Conservation (phyloP, 2,888 invertebrate genomes). For the Cactoblastis cactorum region DNA sequence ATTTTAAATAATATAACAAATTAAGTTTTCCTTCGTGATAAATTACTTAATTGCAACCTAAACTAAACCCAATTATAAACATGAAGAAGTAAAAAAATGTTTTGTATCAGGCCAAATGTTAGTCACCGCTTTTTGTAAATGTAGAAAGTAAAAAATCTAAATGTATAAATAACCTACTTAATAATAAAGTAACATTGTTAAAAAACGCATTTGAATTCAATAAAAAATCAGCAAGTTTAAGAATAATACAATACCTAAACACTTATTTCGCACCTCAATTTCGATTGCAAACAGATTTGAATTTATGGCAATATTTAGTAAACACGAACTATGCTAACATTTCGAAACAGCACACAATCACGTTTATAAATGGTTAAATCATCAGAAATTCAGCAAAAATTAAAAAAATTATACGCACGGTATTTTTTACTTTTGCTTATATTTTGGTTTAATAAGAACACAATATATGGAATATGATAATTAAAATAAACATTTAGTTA, state of each 20-base stretch:
- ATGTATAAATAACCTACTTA: no score
- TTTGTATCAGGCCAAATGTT: no score
- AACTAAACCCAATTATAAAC: no score
- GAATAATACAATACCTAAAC: background rate
- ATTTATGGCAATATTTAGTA: slow-evolving; percentile 14
- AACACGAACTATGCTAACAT: slow-evolving; percentile 8
- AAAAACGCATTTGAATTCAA: background rate
- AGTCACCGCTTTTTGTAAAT: no score
- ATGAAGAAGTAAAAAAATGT: no score
- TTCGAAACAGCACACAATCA: slow-evolving; percentile 4
- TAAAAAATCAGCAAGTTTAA: background rate
- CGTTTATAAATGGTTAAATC: slow-evolving; percentile 4
- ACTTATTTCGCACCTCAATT: slow-evolving; percentile 3
- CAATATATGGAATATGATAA: no score
- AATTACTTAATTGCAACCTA: no score
- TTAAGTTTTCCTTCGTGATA: no score
- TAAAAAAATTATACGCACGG: background rate
- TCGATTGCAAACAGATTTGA: slow-evolving; percentile 8
- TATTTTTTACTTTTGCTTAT: no score
- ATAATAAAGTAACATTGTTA: background rate
- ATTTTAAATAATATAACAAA: background rate
- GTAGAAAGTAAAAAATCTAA: no score
- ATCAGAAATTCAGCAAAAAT: background rate
- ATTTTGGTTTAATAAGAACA: no score
- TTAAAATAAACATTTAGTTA: no score